phyloP scores from a whole-genome alignment of 2,888 invertebrate genomes.

The Zhengitettix transpicula region DNA sequence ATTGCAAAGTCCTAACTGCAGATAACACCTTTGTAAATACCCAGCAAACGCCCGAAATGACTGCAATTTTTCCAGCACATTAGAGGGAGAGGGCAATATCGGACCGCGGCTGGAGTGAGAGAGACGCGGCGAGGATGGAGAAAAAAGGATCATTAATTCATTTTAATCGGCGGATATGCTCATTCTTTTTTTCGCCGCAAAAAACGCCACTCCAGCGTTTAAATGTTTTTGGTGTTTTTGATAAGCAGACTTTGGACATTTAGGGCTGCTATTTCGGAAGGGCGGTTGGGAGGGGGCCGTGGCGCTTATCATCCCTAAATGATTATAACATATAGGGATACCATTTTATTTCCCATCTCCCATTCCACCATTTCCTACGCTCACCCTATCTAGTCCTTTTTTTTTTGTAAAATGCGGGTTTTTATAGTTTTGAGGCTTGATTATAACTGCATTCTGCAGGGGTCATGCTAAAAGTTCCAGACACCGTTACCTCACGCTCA shows the following conservation, averaged over 20 bases:
- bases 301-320: slow-evolving; percentile 1
- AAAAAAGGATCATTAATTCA: slow-evolving; percentile 7
- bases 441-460: background rate
- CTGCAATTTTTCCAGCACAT: background rate
- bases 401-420: background rate
- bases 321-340: background rate
- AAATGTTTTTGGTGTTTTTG: slow-evolving; percentile 1
- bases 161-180: slow-evolving; percentile 8
- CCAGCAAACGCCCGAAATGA: background rate
- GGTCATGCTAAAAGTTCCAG: background rate
- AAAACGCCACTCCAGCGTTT: background rate
- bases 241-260: background rate
- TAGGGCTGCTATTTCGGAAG: background rate
- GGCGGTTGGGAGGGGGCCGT: background rate
- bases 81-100: background rate
- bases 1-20: background rate
- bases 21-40: slow-evolving; percentile 1
- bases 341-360: background rate
- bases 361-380: background rate
- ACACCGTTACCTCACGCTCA: background rate
- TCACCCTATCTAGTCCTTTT: background rate
- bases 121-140: background rate
- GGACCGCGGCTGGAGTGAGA: background rate
- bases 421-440: background rate
- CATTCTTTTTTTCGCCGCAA: slow-evolving; percentile 1